These are phyloP conservation scores for Brachyistius frenatus DNA, from an alignment of 2,113 vertebrate genomes.

Conservation along the genomic window DNA sequence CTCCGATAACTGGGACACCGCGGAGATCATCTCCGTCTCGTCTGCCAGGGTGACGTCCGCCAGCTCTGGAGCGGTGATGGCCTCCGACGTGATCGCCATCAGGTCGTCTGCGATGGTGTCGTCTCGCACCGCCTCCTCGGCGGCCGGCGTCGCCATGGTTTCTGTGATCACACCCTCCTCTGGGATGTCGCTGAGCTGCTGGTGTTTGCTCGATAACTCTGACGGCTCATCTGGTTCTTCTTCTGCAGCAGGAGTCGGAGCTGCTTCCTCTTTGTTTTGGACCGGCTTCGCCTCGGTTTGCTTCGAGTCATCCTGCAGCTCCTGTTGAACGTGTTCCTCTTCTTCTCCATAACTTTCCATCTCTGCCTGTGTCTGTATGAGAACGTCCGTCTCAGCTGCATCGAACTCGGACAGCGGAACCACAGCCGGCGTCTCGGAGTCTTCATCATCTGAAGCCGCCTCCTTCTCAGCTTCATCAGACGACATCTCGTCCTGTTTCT, in stretches of 20 bases:
- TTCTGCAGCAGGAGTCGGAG: constrained; percentile 49
- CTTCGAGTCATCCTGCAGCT: constrained; percentile 34
- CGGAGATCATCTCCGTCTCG: constrained; percentile 93
- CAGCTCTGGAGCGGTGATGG: constrained; percentile 87
- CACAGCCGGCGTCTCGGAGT: constrained; percentile 91
- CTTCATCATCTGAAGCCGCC: constrained; percentile 83
- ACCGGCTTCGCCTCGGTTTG: constrained; percentile 18
- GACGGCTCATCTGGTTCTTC: constrained; percentile 72
- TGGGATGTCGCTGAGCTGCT: constrained; percentile 83
- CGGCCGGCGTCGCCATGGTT: constrained; percentile 53
- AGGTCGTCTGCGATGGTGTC: constrained; percentile 84
- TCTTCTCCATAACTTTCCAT: constrained; percentile 37
- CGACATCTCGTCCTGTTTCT: constrained; percentile 82
- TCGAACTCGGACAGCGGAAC: constrained; percentile 94
- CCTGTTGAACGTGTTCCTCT: constrained; percentile 38
- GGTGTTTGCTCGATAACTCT: constrained; percentile 77
- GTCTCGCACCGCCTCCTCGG: constrained; percentile 77
- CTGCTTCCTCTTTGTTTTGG: constrained; percentile 10
- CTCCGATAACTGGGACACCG: constrained; percentile 89
- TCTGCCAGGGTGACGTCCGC: constrained; percentile 82
- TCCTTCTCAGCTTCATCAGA: constrained; percentile 82
- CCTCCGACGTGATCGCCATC: constrained; percentile 86
- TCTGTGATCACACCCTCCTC: constrained; percentile 83
- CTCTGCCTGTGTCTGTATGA: constrained; percentile 32
- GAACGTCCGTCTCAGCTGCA: constrained; percentile 77